Evolutionary conservation across 1,140 invertebrate genomes (phyloP).

Genomic region (Macrobrachium nipponense): DNA sequence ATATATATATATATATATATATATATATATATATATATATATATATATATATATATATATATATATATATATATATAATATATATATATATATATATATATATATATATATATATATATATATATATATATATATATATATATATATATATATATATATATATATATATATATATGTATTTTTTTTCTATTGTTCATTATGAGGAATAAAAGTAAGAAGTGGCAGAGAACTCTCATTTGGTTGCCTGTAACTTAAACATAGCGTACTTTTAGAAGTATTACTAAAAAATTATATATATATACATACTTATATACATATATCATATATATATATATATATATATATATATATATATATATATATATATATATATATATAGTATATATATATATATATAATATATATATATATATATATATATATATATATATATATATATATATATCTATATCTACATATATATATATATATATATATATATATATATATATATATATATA

Average conservation of each 20-base stretch:
- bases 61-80: not conserved
- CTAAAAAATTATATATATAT: too few relatives aligned
- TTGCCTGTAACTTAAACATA: too few relatives aligned
- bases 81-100: slow-evolving; percentile 10
- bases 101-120: slow-evolving; percentile 10
- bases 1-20: slow-evolving; percentile 10
- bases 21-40: slow-evolving; percentile 10
- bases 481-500: not conserved
- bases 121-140: slow-evolving; percentile 10
- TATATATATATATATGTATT: not conserved
- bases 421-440: slow-evolving; percentile 10
- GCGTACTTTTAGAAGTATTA: too few relatives aligned
- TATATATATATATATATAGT: not conserved
- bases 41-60: slow-evolving; percentile 10
- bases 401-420: slow-evolving; percentile 10
- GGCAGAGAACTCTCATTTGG: too few relatives aligned
- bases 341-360: slow-evolving; percentile 10
- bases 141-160: slow-evolving; percentile 7
- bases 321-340: slow-evolving; percentile 10
- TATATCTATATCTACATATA: not conserved
- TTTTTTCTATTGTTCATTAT: too few relatives aligned
- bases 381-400: slow-evolving; percentile 10
- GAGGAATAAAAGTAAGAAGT: too few relatives aligned
- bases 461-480: too few relatives aligned
- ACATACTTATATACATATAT: not conserved